Evolutionary conservation across 2,113 vertebrate species (phyloP).

Genomic region (Genyomyrus donnyi): DNA sequence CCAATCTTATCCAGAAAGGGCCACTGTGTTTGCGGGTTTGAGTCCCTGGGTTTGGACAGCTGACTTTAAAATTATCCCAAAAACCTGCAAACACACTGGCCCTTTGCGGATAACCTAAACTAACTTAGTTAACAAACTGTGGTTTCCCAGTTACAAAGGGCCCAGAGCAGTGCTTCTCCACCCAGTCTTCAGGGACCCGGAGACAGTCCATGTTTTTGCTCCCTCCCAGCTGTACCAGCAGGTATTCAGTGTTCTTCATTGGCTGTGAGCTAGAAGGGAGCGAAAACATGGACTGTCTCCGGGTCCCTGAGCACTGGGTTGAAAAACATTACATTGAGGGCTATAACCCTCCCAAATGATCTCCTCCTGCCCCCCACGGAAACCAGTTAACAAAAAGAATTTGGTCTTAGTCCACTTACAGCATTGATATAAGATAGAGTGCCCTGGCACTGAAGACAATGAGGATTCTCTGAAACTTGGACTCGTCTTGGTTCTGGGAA

Average conservation of each 20-base stretch:
- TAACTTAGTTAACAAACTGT: background rate
- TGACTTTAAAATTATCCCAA: no score
- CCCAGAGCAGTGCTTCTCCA: background rate
- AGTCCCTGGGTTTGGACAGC: no score
- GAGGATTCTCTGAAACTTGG: background rate
- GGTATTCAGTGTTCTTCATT: background rate
- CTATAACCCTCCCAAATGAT: background rate
- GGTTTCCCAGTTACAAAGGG: background rate
- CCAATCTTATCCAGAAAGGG: no score
- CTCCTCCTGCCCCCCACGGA: background rate
- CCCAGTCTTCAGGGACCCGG: background rate
- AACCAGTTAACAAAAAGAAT: background rate
- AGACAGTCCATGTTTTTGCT: background rate
- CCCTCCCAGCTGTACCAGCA: background rate
- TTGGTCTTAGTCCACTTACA: background rate
- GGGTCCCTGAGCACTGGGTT: background rate
- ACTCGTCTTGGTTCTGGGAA: background rate
- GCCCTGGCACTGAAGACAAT: background rate
- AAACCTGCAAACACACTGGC: no score
- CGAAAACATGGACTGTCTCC: background rate
- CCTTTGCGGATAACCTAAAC: background rate
- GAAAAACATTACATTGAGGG: background rate
- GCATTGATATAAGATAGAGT: background rate
- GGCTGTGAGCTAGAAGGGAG: background rate
- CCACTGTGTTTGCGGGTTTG: no score